Evolutionary conservation across 2,113 vertebrate species (phyloP), one percentile per base, ranked within the genome.

Genomic region (Pseudopipra pipra): DNA sequence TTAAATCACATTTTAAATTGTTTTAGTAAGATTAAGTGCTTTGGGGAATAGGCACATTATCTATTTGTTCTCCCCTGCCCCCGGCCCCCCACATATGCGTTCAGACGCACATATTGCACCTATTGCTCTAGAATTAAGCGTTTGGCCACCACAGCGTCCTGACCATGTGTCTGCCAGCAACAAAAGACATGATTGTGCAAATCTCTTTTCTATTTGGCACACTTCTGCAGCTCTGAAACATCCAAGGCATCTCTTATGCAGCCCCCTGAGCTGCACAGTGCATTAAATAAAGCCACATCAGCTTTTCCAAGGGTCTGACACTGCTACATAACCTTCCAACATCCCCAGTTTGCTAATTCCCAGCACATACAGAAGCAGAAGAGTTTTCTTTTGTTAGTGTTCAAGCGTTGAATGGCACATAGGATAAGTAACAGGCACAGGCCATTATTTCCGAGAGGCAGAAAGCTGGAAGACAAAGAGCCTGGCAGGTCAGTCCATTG

Each of bases 391-490:
- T 24, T 47, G 9, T 51, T 44, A 31, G 22, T 41, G 2, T 27
- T 46, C 30, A 47, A 37, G 43, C 3, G 0, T 20, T 0, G 6
- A 63, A 22, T 28, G 27, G 61, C 35, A 43, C 1, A 5, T 27
- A 56, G 33, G 56, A 14, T 46, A 79, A 72, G n/a, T 33, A 58
- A 25, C 28, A 65, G 56, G 33, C 33, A 56, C 15, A 22, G 66
- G 16, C 35, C 3, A 0, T 19, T 79, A 15, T 46, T 80, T 39
- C 6, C 3, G 43, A 44, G 37, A 61, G 86, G 18, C 37, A 63
- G 61, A 61, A 81, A 65, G n/a, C n/a, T 35, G 66, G 58, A 49
- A 71, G 31, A 41, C 37, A 37, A 37, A 51, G 33, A 55, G 37
- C 31, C 51, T 46, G 41, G 43, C 22, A 55, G 41, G n/a, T 63